Evolutionary conservation across 2,797 vertebrate species (phyloP).

Genomic region (Xenentodon cancila): DNA sequence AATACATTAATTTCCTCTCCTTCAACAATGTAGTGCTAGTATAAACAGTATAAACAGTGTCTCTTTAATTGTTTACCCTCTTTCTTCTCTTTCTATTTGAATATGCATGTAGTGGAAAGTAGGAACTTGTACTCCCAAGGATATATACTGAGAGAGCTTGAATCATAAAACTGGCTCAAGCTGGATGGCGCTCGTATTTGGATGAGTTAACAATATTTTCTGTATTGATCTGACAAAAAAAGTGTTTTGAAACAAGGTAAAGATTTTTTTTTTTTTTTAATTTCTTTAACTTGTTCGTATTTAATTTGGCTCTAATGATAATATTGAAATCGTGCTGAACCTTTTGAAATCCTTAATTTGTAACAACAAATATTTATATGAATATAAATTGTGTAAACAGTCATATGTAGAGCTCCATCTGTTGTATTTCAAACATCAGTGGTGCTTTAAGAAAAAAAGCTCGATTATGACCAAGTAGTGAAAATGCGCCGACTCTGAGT

Average conservation of each 20-base stretch:
- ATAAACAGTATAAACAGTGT: conserved; percentile 29
- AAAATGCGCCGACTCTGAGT: conserved; percentile 8
- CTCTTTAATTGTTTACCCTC: conserved; percentile 74
- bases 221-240: conserved; percentile 59
- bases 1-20: conserved; percentile 37
- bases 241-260: conserved; percentile 49
- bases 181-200: conserved; percentile 59
- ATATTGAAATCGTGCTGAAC: conserved; percentile 7
- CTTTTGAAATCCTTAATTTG: not conserved
- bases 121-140: conserved; percentile 72
- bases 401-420: too few relatives aligned
- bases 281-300: too few relatives aligned
- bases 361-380: too few relatives aligned
- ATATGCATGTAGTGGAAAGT: conserved; percentile 76
- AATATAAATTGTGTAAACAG: too few relatives aligned
- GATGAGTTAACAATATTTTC: conserved; percentile 70
- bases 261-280: conserved; percentile 23
- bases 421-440: conserved; percentile 21
- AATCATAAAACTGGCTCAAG: conserved; percentile 69
- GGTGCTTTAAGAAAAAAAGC: conserved; percentile 6
- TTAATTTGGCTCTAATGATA: conserved; percentile 22
- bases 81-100: conserved; percentile 62
- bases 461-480: conserved; percentile 6
- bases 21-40: conserved; percentile 53
- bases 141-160: conserved; percentile 69